Evolutionary conservation across 2,797 vertebrate genomes (phyloP).

Genomic region (Muraenolepis orangiensis): DNA sequence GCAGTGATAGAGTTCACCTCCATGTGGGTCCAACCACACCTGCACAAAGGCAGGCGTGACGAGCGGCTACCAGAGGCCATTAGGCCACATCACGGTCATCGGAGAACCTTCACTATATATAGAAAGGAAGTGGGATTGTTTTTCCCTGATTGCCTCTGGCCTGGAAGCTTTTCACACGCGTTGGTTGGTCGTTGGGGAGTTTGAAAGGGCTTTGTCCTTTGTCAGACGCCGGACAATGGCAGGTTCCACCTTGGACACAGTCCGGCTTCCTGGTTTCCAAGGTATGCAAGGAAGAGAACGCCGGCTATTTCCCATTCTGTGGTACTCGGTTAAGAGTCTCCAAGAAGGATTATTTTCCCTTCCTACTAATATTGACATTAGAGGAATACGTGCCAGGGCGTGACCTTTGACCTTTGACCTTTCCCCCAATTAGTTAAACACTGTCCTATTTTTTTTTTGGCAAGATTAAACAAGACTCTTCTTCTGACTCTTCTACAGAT

Average conservation of each 20-base stretch:
- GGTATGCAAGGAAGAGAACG: slow-evolving; percentile 25
- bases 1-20: slow-evolving; percentile 61
- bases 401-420: slow-evolving; percentile 56
- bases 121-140: slow-evolving; percentile 64
- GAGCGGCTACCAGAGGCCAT: slow-evolving; percentile 64
- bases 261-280: slow-evolving; percentile 36
- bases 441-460: neutral
- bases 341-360: slow-evolving; percentile 38
- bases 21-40: slow-evolving; percentile 47
- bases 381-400: slow-evolving; percentile 37
- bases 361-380: slow-evolving; percentile 49
- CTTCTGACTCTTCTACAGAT: slow-evolving; percentile 24
- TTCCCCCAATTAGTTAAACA: slow-evolving; percentile 13
- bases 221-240: slow-evolving; percentile 52
- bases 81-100: slow-evolving; percentile 51
- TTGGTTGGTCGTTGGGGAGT: slow-evolving; percentile 31
- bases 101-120: slow-evolving; percentile 55
- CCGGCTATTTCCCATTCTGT: slow-evolving; percentile 37
- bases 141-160: slow-evolving; percentile 55
- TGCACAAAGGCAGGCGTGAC: slow-evolving; percentile 58
- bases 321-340: slow-evolving; percentile 46
- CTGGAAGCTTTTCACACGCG: slow-evolving; percentile 46
- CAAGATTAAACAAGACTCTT: slow-evolving; percentile 37
- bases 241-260: slow-evolving; percentile 41
- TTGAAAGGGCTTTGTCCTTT: slow-evolving; percentile 49